A percentile compares a stretch with the other conserved stretches of the same genome.
Evolutionary conservation across 2,113 vertebrate genomes (phyloP).

Genomic region (Ameiurus melas): DNA sequence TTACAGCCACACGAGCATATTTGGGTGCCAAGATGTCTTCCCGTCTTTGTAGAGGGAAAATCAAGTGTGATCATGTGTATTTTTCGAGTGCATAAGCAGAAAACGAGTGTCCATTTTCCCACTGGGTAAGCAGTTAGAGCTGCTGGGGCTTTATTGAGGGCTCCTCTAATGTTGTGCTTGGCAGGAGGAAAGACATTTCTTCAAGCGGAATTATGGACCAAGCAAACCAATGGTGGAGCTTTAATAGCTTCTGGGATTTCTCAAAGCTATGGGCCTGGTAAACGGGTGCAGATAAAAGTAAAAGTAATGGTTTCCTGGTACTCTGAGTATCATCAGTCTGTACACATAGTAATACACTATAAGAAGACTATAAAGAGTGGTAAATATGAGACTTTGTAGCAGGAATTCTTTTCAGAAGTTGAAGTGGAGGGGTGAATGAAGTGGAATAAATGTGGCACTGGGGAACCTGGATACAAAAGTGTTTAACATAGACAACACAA

Average conservation of each 20-base stretch:
- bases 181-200: conserved; percentile 53
- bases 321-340: neutral
- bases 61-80: conserved; percentile 49
- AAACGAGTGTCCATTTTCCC: conserved; percentile 51
- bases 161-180: conserved; percentile 50
- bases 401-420: neutral
- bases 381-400: neutral
- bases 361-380: neutral
- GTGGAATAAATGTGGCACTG: neutral
- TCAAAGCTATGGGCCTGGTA: conserved; percentile 56
- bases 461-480: neutral
- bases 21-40: conserved; percentile 38
- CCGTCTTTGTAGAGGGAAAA: conserved; percentile 49
- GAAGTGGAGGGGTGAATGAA: neutral
- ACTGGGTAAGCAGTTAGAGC: conserved; percentile 53
- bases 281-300: conserved; percentile 51
- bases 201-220: conserved; percentile 65
- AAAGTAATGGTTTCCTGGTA: conserved; percentile 49
- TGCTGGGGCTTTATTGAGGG: conserved; percentile 50
- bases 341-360: neutral
- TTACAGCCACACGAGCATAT: conserved; percentile 42
- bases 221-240: conserved; percentile 68
- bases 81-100: conserved; percentile 51
- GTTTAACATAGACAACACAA: neutral
- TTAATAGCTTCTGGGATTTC: conserved; percentile 71